Conservation (phyloP, 2,797 vertebrate species). For the Myoxocephalus aenaeus region DNA sequence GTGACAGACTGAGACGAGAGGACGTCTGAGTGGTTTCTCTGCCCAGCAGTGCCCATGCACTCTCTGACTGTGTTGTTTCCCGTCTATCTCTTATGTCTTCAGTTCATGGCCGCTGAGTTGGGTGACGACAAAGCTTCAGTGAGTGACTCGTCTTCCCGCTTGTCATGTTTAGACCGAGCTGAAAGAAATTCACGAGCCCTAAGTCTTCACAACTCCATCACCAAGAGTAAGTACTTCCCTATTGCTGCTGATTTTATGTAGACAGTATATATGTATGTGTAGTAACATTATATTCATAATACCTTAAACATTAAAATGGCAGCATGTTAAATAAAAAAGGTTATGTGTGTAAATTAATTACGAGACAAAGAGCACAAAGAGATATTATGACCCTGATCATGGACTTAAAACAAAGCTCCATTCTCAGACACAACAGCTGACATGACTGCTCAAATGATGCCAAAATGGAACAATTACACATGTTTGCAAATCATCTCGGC, state of each 20-base stretch:
- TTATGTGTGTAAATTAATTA: neutral
- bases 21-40: conserved; percentile 29
- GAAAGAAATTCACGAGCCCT: conserved; percentile 88
- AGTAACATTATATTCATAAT: neutral
- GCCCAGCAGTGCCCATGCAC: neutral
- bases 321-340: neutral
- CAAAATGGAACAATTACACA: conserved; percentile 63
- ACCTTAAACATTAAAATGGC: neutral
- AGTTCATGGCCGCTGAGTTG: conserved; percentile 76
- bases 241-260: neutral
- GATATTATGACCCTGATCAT: conserved; percentile 35
- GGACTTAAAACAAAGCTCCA: conserved; percentile 34
- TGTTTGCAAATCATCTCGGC: conserved; percentile 62
- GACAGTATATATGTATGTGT: no score
- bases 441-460: conserved; percentile 39
- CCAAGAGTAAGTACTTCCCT: conserved; percentile 74
- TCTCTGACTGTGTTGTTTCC: conserved; percentile 40
- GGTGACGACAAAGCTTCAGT: conserved; percentile 79
- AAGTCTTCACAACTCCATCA: conserved; percentile 88
- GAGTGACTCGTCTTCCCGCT: conserved; percentile 73
- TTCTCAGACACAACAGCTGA: conserved; percentile 51
- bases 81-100: conserved; percentile 36
- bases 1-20: conserved; percentile 63
- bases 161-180: conserved; percentile 79
- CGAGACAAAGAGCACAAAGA: neutral